These are phyloP conservation scores for Zaprionus tsacasi DNA, from an alignment of 1,140 invertebrate genomes.

Conservation along the genomic window DNA sequence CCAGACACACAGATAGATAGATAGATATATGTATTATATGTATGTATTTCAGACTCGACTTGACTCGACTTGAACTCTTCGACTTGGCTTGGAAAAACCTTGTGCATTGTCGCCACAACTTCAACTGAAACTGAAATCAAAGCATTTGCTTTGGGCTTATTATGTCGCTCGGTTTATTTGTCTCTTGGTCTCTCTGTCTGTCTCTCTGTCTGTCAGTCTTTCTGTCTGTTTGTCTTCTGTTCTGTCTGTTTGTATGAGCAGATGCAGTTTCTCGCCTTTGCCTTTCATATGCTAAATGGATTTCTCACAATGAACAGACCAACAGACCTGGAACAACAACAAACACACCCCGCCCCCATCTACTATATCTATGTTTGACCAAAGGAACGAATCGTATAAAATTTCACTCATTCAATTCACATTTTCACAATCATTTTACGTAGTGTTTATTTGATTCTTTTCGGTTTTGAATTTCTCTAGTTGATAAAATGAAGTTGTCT, in stretches of 20 bases:
- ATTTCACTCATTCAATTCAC: constrained; percentile 72
- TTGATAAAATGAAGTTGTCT: constrained; percentile 51
- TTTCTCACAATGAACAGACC: constrained; percentile 9
- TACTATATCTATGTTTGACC: background rate
- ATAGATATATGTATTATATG: no score
- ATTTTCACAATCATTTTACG: constrained; percentile 61
- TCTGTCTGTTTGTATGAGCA: constrained; percentile 32
- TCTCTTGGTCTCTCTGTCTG: background rate
- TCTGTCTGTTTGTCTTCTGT: constrained; percentile 14
- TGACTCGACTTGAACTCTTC: constrained; percentile 2
- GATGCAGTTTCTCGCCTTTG: constrained; percentile 47
- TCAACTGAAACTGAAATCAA: constrained; percentile 53
- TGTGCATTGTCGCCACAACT: constrained; percentile 16
- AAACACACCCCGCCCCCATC: no score
- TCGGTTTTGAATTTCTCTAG: constrained; percentile 59
- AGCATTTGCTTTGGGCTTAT: constrained; percentile 73
- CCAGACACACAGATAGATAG: background rate
- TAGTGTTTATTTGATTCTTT: constrained; percentile 68
- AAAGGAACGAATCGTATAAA: constrained; percentile 41
- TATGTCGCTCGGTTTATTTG: constrained; percentile 33
- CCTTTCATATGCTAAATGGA: constrained; percentile 56
- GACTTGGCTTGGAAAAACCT: constrained; percentile 25
- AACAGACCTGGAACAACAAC: no score
- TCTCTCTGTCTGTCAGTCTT: background rate
- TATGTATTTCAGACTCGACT: background rate